Base-by-base conservation (phyloP, 2,113 vertebrate genomes). In the Dicaeum eximium region DNA sequence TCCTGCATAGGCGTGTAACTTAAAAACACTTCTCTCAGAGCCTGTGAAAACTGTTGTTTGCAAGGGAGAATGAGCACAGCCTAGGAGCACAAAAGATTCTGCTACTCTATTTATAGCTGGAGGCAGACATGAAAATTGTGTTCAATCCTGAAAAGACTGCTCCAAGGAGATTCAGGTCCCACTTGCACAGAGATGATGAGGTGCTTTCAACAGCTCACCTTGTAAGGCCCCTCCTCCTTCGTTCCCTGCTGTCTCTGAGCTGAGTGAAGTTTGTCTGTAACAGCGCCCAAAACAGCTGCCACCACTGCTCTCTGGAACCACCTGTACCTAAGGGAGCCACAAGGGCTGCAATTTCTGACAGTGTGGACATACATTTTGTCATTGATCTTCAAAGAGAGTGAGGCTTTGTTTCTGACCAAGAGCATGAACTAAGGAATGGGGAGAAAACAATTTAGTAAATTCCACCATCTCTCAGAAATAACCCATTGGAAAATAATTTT, bases 71-170 rank as follows among this genome's bases (percentile, higher is more conserved):
- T 25, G 31, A 91, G 50, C 0, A 4, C 9, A 27, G 14, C 13
- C 57, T 17, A 57, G 33, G n/a, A 91, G 47, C 80, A 73, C 21
- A 77, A 69, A 78, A 69, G 66, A 79, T 75, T 54, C 69, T 57
- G 45, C 74, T 79, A 38, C 56, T 44, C 27, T 82, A 40, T 60
- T 87, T 92, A 65, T 58, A 71, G 58, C 53, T 82, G 35, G 70
- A 89, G 73, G 78, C 45, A 85, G 78, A 90, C 42, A 82, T 15
- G 53, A 89, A 92, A 94, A 95, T 38, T 65, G 38, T 75, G 20
- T 81, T 79, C 30, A 69, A 4, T 54, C 37, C 24, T 72, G 38
- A 69, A 45, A 97, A 65, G 35, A n/a, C 45, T 60, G 25, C 62
- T 88, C 44, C 13, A 42, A 75, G 70, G 57, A 85, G 38, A 84